phyloP scores from a whole-genome alignment of 2,113 vertebrate genomes.

The Burhinus bistriatus region DNA sequence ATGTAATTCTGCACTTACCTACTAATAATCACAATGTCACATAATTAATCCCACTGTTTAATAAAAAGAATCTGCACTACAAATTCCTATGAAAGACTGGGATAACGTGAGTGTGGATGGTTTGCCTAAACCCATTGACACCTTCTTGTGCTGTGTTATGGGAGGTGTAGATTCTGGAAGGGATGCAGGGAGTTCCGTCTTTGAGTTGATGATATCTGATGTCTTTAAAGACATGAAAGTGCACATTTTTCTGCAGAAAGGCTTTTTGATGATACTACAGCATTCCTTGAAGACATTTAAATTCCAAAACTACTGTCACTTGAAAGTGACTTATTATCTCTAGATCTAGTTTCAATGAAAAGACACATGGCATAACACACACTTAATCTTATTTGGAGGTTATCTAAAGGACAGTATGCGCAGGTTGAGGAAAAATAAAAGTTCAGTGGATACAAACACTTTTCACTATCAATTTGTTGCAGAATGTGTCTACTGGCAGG shows the following conservation, averaged over 20 bases:
- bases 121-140: neutral
- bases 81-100: neutral
- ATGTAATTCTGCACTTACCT: neutral
- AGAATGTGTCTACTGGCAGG: neutral
- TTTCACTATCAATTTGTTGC: neutral
- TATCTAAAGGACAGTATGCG: neutral
- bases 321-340: neutral
- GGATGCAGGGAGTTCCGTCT: neutral
- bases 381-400: neutral
- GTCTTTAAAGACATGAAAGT: neutral
- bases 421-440: neutral
- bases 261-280: neutral
- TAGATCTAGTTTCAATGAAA: neutral
- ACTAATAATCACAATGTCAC: neutral
- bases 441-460: neutral
- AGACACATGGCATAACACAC: neutral
- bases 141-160: neutral
- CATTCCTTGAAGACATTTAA: conserved; percentile 7
- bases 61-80: neutral
- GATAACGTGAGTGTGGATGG: neutral
- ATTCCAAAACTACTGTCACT: neutral
- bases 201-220: neutral
- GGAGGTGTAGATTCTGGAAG: neutral
- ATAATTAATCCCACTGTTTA: neutral
- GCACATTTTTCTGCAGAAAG: neutral